A percentile compares a stretch with the other conserved stretches of the same genome.
These are phyloP conservation scores for Paramormyrops kingsleyae DNA, from an alignment of 2,113 vertebrate genomes.

Conservation along the genomic window DNA sequence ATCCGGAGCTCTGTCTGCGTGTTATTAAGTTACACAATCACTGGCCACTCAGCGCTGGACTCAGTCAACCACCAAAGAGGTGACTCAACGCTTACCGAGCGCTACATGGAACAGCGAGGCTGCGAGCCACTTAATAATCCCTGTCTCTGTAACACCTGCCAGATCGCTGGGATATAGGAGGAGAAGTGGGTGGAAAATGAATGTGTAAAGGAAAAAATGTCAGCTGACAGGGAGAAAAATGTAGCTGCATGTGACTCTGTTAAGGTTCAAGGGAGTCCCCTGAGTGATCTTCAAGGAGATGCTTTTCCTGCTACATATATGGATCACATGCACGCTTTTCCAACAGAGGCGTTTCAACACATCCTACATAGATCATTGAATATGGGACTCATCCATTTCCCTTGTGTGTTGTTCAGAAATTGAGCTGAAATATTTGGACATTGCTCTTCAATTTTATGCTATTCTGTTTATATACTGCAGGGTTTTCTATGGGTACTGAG, in stretches of 20 bases:
- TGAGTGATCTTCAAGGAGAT: conserved; percentile 63
- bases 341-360: conserved; percentile 19
- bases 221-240: conserved; percentile 73
- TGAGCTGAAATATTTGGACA: neutral
- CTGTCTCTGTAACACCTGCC: conserved; percentile 81
- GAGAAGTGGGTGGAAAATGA: conserved; percentile 55
- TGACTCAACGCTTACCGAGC: conserved; percentile 86
- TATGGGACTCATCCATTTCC: conserved; percentile 62
- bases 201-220: conserved; percentile 68
- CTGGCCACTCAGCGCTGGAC: conserved; percentile 73
- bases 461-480: neutral
- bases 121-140: conserved; percentile 92
- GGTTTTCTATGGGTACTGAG: neutral
- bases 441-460: neutral
- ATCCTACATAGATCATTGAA: conserved; percentile 76
- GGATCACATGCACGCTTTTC: conserved; percentile 18
- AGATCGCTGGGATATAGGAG: conserved; percentile 84
- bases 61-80: conserved; percentile 89
- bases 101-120: conserved; percentile 78
- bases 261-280: conserved; percentile 72
- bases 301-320: conserved; percentile 48
- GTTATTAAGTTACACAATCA: neutral
- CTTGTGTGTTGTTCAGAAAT: neutral
- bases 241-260: conserved; percentile 71
- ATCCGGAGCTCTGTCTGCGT: conserved; percentile 69